These are phyloP conservation scores for Margarornis squamiger DNA, from an alignment of 2,797 vertebrate genomes.

Conservation along the genomic window DNA sequence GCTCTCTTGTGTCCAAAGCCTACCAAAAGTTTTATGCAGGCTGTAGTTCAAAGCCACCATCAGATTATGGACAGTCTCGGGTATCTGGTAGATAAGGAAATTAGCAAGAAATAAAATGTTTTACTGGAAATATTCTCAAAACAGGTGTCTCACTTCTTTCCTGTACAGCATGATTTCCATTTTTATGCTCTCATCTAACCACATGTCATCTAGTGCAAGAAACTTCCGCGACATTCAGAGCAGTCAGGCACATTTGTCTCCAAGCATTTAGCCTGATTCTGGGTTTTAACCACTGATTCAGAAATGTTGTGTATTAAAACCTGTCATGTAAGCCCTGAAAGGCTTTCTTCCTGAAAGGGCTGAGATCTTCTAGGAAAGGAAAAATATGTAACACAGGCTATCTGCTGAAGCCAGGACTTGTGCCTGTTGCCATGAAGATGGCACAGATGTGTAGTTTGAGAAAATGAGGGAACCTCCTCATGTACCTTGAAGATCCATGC, in stretches of 20 bases:
- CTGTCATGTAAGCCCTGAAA: not conserved
- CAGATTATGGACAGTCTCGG: not conserved
- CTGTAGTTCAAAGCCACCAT: not conserved
- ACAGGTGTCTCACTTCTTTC: not conserved
- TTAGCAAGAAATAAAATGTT: not conserved
- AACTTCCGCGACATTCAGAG: not conserved
- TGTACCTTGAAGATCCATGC: not conserved
- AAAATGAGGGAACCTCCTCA: not conserved
- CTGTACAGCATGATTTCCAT: not conserved
- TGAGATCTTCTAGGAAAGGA: not conserved
- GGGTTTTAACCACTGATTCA: not conserved
- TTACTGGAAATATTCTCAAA: not conserved
- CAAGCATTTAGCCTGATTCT: not conserved
- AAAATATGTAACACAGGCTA: not conserved
- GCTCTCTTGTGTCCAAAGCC: not conserved
- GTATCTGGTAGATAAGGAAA: not conserved
- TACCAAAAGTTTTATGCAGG: not conserved
- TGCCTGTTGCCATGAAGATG: not conserved
- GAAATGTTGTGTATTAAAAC: not conserved
- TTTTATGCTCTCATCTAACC: not conserved
- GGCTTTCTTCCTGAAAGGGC: not conserved
- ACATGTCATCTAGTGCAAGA: not conserved
- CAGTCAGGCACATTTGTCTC: not conserved
- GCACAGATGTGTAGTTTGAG: not conserved
- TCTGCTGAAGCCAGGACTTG: not conserved